Conservation (phyloP, 2,797 vertebrate species). For the Selene dorsalis region DNA sequence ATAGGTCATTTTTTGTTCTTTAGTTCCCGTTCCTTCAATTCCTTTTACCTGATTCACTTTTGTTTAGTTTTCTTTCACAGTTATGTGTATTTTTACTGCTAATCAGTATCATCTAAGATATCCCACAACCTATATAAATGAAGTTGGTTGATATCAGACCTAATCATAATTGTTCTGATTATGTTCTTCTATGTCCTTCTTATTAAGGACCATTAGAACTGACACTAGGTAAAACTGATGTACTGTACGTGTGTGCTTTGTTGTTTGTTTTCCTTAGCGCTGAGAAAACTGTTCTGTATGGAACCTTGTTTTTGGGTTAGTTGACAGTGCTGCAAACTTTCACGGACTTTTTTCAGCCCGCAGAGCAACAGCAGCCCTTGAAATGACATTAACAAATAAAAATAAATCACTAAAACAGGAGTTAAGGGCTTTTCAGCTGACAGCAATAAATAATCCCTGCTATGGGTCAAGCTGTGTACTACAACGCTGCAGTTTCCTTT, state of each 20-base stretch:
- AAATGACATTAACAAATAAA: constrained; percentile 61
- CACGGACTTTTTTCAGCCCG: constrained; percentile 13
- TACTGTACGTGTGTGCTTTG: too few species aligned
- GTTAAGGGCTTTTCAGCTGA: constrained; percentile 65
- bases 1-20: neutral
- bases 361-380: constrained; percentile 54
- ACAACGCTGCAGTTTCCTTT: constrained; percentile 66
- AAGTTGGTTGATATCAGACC: neutral
- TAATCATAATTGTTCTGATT: neutral
- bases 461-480: constrained; percentile 63
- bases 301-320: constrained; percentile 18
- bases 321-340: constrained; percentile 13
- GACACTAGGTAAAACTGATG: neutral
- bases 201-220: neutral
- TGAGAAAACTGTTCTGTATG: neutral
- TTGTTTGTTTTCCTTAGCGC: neutral
- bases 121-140: neutral
- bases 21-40: neutral
- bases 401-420: constrained; percentile 64
- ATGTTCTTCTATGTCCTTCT: too few species aligned
- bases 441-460: constrained; percentile 73
- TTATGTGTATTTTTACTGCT: neutral
- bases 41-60: neutral
- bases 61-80: neutral
- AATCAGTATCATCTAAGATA: neutral